Conservation (phyloP, 2,797 vertebrate species). For the Gymnodraco acuticeps region DNA sequence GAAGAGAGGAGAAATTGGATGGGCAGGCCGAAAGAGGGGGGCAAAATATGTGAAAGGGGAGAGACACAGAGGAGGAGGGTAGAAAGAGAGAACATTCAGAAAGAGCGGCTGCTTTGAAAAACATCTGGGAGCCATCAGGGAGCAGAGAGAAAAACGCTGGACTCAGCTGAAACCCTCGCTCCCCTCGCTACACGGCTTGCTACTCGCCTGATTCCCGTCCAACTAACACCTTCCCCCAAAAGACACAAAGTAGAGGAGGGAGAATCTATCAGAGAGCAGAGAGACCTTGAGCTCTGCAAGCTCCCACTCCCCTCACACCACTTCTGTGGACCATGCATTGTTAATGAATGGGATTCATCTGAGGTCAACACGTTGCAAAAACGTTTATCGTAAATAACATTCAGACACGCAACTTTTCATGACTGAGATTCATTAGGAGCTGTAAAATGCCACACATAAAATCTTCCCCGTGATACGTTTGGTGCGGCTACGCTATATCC, state of each 20-base stretch:
- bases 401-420: conserved; percentile 41
- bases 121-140: conserved; percentile 84
- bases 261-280: conserved; percentile 46
- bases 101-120: conserved; percentile 64
- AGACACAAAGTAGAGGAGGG: conserved; percentile 59
- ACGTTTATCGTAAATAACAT: conserved; percentile 42
- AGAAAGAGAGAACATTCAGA: conserved; percentile 49
- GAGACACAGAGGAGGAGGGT: conserved; percentile 20
- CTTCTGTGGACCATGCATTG: conserved; percentile 25
- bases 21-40: conserved; percentile 31
- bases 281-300: conserved; percentile 52
- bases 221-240: conserved; percentile 74
- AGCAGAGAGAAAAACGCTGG: conserved; percentile 72
- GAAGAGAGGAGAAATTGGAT: conserved; percentile 59
- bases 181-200: conserved; percentile 46
- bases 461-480: background rate
- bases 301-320: conserved; percentile 33
- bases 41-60: conserved; percentile 45
- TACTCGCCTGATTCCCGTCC: conserved; percentile 69
- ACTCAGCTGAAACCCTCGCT: conserved; percentile 77
- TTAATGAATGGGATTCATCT: conserved; percentile 42
- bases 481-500: background rate
- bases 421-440: conserved; percentile 42
- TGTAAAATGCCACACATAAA: conserved; percentile 38
- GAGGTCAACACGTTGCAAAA: conserved; percentile 33